These are phyloP conservation scores for Coranthus polyacanthus DNA, from an alignment of 2,797 vertebrate genomes.

Conservation along the genomic window DNA sequence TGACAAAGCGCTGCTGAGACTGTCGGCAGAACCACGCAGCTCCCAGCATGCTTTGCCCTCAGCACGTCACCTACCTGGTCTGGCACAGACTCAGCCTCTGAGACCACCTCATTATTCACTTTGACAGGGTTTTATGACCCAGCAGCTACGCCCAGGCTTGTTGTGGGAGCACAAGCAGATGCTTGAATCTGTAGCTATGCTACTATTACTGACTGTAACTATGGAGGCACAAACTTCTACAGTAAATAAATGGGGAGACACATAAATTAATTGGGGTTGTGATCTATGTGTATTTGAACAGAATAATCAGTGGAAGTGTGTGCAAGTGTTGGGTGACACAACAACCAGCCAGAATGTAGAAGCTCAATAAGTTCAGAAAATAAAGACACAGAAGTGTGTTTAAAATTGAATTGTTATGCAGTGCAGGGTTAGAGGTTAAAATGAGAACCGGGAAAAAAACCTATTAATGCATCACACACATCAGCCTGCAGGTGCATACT, in stretches of 20 bases:
- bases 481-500: constrained; percentile 71
- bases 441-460: constrained; percentile 31
- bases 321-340: constrained; percentile 84
- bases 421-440: constrained; percentile 38
- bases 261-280: constrained; percentile 2
- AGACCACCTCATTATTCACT: constrained; percentile 80
- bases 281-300: constrained; percentile 18
- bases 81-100: constrained; percentile 58
- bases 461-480: constrained; percentile 76
- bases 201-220: constrained; percentile 45
- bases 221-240: constrained; percentile 13
- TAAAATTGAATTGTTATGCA: constrained; percentile 42
- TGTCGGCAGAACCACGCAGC: constrained; percentile 56
- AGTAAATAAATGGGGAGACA: constrained; percentile 33
- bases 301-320: constrained; percentile 66
- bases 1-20: constrained; percentile 70
- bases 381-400: neutral
- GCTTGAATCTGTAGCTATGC: constrained; percentile 56
- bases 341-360: constrained; percentile 75
- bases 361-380: too few species aligned
- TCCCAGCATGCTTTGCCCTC: constrained; percentile 80
- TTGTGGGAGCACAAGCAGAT: constrained; percentile 69
- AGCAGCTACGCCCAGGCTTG: constrained; percentile 56
- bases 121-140: constrained; percentile 77
- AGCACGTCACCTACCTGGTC: constrained; percentile 76